Evolutionary conservation across 2,113 vertebrate genomes (phyloP).

Genomic region (Megaptera novaeangliae): DNA sequence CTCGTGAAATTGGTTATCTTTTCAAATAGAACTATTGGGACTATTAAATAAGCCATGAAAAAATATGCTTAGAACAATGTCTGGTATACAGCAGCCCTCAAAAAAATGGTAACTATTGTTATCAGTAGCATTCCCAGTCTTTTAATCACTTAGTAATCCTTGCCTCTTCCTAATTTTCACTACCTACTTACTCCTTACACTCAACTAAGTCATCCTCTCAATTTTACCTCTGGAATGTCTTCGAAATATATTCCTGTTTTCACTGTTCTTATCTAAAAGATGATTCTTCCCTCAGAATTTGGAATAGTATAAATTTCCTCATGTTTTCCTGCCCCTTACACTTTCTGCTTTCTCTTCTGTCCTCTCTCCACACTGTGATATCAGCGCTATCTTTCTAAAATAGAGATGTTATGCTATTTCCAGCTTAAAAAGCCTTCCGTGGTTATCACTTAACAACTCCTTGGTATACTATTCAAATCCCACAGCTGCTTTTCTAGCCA

Average conservation of each 20-base stretch:
- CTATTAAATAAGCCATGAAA: not conserved
- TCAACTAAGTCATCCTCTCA: not conserved
- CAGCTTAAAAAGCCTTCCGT: not conserved
- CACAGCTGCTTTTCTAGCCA: not conserved
- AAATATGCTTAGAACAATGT: not conserved
- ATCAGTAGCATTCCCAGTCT: not conserved
- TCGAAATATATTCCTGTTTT: not conserved
- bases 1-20: not conserved
- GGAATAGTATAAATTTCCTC: not conserved
- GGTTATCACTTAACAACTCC: not conserved
- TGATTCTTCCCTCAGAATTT: not conserved
- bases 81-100: not conserved
- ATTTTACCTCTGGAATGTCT: not conserved
- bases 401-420: not conserved
- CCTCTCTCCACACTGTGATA: not conserved
- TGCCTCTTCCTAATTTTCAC: not conserved
- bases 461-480: not conserved
- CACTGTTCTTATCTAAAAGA: not conserved
- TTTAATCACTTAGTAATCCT: not conserved
- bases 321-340: not conserved
- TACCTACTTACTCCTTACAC: not conserved
- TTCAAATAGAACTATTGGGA: not conserved
- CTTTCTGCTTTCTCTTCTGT: not conserved
- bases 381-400: not conserved
- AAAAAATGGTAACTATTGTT: not conserved